Base-by-base conservation (phyloP, 2,888 invertebrate genomes). In the Eilema griseolum region DNA sequence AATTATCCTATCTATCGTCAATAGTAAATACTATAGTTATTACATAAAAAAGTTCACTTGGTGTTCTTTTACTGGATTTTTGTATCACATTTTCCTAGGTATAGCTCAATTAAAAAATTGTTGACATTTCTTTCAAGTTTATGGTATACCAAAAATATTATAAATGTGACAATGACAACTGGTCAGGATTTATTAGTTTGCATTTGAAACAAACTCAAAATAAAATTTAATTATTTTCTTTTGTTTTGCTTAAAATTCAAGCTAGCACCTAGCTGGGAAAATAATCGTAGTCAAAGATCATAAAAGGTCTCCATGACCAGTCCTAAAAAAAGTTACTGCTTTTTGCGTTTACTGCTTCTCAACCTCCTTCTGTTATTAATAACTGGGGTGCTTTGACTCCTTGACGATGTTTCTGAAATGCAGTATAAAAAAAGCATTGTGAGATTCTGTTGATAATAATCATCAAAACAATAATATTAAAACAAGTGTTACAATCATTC, bases 271-370 rank as follows among this genome's bases (percentile, higher is more conserved):
- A 28, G 11, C 28, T 7, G n/a, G 64, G 12, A 4, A 5, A 28
- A 46, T 52, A n/a, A 24, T 28, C 1, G n/a, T 1, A 3, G 23
- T 24, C 1, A 26, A n/a, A 5, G 26, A 63, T 63, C 28, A 46
- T 20, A 31, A 24, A 11, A n/a, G 20, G 20, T 37, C 41, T 37
- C 24, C 41, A 41, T 41, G 24, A 68, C 28, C 28, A 20, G 26
- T 52, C n/a, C 56, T 26, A 11, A 20, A 52, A 33, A 52, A 5
- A 65, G 66, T 83, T 78, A 84, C 66, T 85, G 72, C 69, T 88
- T 89, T 74, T 87, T 87, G 66, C 92, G 90, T 72, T 87, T 90
- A 78, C 92, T 90, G 80, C 94, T 94, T 62, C 94, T 86, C 60
- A 94, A 77, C 28, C 87, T 76, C 72, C 90, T 85, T 71, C 92